These are phyloP conservation scores for Acrossocheilus wenchowensis DNA, from an alignment of 2,797 vertebrate species.

Conservation along the genomic window DNA sequence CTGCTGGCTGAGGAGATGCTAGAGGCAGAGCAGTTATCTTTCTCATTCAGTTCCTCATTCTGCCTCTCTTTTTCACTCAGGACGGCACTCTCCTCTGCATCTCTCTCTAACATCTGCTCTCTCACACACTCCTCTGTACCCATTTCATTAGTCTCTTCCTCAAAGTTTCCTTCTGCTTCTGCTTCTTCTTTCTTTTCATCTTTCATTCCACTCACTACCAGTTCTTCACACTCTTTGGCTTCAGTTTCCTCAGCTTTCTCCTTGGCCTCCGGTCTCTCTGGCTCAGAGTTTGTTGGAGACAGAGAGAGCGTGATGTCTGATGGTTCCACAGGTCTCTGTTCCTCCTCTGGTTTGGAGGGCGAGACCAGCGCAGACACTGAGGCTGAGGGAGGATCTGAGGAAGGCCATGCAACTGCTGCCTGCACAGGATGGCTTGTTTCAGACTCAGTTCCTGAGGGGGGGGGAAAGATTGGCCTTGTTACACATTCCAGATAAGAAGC, in stretches of 20 bases:
- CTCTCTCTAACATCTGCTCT: slow-evolving; percentile 80
- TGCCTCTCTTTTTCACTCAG: slow-evolving; percentile 97
- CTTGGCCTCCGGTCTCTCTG: slow-evolving; percentile 52
- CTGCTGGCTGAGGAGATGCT: slow-evolving; percentile 97
- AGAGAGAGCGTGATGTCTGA: slow-evolving; percentile 47
- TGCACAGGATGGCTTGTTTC: slow-evolving; percentile 64
- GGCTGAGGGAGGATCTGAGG: slow-evolving; percentile 56
- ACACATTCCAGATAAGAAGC: slow-evolving; percentile 13
- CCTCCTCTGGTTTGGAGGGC: slow-evolving; percentile 58
- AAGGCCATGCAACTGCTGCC: slow-evolving; percentile 46
- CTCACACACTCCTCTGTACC: slow-evolving; percentile 76
- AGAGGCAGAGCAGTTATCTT: slow-evolving; percentile 97
- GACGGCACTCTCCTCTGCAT: slow-evolving; percentile 83
- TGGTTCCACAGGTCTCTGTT: slow-evolving; percentile 52
- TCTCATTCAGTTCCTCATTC: slow-evolving; percentile 97
- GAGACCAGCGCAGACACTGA: slow-evolving; percentile 36
- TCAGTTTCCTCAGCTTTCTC: slow-evolving; percentile 53
- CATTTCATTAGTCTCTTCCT: slow-evolving; percentile 69
- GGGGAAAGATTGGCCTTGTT: slow-evolving; percentile 37
- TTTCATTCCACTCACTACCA: slow-evolving; percentile 36
- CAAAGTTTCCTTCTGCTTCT: slow-evolving; percentile 59
- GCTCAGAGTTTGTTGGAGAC: slow-evolving; percentile 51
- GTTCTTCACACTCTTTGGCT: slow-evolving; percentile 48
- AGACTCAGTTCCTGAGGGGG: slow-evolving; percentile 57
- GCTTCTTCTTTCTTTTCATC: slow-evolving; percentile 66